Conservation (phyloP, 2,888 invertebrate genomes). For the Stenolophus ochropezus region DNA sequence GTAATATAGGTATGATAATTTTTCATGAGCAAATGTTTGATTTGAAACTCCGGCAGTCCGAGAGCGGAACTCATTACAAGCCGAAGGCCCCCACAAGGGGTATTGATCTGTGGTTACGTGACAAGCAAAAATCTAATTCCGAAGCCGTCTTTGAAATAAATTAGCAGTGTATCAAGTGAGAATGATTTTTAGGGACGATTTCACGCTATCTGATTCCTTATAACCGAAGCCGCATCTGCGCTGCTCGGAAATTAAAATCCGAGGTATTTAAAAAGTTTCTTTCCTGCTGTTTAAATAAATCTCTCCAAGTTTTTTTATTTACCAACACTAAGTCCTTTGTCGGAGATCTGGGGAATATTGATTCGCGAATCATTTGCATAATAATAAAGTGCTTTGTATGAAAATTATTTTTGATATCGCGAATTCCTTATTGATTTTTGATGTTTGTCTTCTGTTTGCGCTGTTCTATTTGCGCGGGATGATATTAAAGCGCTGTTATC, state of each 20-base stretch:
- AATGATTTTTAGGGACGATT: background rate
- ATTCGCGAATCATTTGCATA: conserved; percentile 4
- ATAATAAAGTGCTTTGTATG: conserved; percentile 11
- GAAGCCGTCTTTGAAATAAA: background rate
- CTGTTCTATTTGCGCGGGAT: background rate
- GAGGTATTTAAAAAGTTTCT: conserved; percentile 17
- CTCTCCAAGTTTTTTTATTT: conserved; percentile 1
- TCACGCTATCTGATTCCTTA: conserved; percentile 55
- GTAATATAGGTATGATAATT: too few relatives aligned
- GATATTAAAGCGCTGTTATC: background rate
- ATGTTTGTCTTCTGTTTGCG: background rate
- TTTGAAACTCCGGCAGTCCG: too few relatives aligned
- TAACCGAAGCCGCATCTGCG: conserved; percentile 1
- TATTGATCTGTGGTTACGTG: background rate
- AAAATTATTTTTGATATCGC: conserved; percentile 1
- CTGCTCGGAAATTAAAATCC: conserved; percentile 48
- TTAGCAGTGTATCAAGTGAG: background rate
- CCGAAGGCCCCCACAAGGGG: background rate
- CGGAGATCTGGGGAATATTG: conserved; percentile 4
- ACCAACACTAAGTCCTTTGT: conserved; percentile 15
- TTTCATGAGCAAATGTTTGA: too few relatives aligned
- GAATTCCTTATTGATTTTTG: background rate
- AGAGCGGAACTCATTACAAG: too few relatives aligned
- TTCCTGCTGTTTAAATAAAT: conserved; percentile 12
- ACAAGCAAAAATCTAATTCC: background rate